Evolutionary conservation across 2,113 vertebrate genomes (phyloP), one percentile per base, ranked within the genome.

Genomic region (Barnardius zonarius): DNA sequence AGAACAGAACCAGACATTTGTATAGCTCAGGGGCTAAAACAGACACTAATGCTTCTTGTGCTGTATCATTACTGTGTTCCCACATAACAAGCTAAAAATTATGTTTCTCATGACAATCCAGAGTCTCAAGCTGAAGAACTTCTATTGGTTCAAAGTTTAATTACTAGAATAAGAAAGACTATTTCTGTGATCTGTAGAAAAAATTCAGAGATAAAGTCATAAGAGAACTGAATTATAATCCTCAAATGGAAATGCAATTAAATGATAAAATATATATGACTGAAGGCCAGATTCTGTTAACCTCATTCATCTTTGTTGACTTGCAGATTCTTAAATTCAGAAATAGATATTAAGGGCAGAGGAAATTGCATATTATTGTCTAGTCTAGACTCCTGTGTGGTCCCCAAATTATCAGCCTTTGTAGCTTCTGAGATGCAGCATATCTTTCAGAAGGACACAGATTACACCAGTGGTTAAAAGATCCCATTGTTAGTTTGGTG

Each of bases 241-340:
- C 44, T 63, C 48, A 88, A 87, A 87, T 41, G 25, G 28, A 85
- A 85, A 86, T 61, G 37, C 46, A 83, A 96, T 91, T 92, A 94
- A 88, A 86, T 62, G 51, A 86, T 86, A 83, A 92, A 89, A 88
- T 51, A 94, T 39, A 75, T 61, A 72, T 88, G 80, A 86, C 17
- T 44, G 43, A 88, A 52, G 44, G 33, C 13, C 52, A 94, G 35
- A 78, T 90, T 81, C 73, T 86, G 59, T 74, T 70, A 89, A 52
- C 18, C 31, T 61, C 59, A 77, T 15, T 78, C 0, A 27, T 83
- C 59, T n/a, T 43, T 37, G 55, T 31, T 64, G 55, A 85, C 66
- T 83, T 83, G 68, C 35, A 88, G 55, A 76, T 52, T 83, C 63
- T 59, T 89, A 80, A 72, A 84, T 91, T 81, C 31, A 86, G 46